phyloP scores from a whole-genome alignment of 2,888 invertebrate genomes.

The Mimas tiliae region DNA sequence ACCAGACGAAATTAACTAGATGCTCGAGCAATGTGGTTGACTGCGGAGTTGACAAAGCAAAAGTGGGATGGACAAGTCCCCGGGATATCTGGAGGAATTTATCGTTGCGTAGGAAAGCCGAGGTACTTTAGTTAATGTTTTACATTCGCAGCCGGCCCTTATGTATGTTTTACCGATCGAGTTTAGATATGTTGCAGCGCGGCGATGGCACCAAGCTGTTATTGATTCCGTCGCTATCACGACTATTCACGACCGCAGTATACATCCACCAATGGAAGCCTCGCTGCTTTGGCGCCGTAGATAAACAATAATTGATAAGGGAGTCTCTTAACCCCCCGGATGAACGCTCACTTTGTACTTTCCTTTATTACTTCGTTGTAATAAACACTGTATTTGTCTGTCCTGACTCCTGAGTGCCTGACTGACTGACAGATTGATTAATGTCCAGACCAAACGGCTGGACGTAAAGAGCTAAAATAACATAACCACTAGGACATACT shows the following conservation, averaged over 20 bases:
- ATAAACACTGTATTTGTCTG: not conserved
- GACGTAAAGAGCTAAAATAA: too few species aligned
- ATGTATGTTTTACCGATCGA: conserved; percentile 32
- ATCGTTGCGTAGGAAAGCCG: conserved; percentile 76
- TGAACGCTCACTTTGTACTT: not conserved
- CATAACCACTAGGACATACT: too few species aligned
- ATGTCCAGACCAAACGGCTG: too few species aligned
- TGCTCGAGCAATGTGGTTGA: conserved; percentile 78
- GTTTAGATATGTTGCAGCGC: conserved; percentile 29
- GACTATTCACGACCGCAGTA: conserved; percentile 36
- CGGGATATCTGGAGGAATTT: conserved; percentile 81
- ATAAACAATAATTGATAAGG: conserved; percentile 46
- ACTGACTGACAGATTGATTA: too few species aligned
- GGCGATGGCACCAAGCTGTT: conserved; percentile 26
- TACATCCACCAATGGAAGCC: conserved; percentile 39
- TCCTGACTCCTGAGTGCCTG: too few species aligned
- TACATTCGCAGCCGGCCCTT: conserved; percentile 14
- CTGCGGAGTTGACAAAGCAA: conserved; percentile 69
- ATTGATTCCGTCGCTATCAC: conserved; percentile 29
- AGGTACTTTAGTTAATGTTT: conserved; percentile 57
- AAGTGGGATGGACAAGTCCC: conserved; percentile 79
- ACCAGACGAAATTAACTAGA: conserved; percentile 69
- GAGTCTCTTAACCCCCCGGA: conserved; percentile 16
- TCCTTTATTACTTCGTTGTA: not conserved
- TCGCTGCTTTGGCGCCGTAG: conserved; percentile 38